Base-by-base conservation (phyloP, 2,113 vertebrate genomes). In the Brevimyrus niger region DNA sequence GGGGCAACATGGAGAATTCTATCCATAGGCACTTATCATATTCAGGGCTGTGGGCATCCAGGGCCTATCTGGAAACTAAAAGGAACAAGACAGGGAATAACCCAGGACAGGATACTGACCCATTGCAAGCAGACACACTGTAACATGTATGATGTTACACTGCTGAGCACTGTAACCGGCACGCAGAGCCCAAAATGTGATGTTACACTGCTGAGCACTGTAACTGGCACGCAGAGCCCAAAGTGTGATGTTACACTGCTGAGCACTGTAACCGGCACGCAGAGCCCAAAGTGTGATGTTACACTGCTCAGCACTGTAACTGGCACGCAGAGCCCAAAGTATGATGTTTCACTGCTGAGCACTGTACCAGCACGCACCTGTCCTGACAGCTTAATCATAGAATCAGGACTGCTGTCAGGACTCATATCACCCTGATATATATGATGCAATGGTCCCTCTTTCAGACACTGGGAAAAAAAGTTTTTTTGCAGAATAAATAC, bases 311-410 rank as follows among this genome's bases (percentile, higher is more conserved):
- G 11, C 48, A 48, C 48, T 48, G 48, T 2, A 48, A 1, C 47
- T 10, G 47, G 6, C 21, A 58, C n/a, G 55, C 23, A 58, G 55
- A 58, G 53, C 21, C 55, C 21, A 23, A 58, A 23, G 21, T 8
- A 2, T 61, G 55, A n/a, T 7, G 23, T n/a, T 8, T 1, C 55
- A 61, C 6, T n/a, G 55, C n/a, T 11, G 27, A 3, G 2, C 23
- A 65, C 23, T 10, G 58, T 2, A 65, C 9, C 61, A 11, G 61
- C 61, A 65, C 9, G n/a, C 23, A 86, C 46, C 87, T 47, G 76
- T 91, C 89, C 87, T 95, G 94, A 95, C 94, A 95, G 92, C 95
- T 95, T 93, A 94, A 96, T 96, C 94, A 95, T 92, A 91, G 91
- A 92, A 90, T 92, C 91, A 90, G 90, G 90, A 92, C 91, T 82